Base-by-base conservation (phyloP, 2,797 vertebrate genomes). In the Hapalemur alaotrensis region DNA sequence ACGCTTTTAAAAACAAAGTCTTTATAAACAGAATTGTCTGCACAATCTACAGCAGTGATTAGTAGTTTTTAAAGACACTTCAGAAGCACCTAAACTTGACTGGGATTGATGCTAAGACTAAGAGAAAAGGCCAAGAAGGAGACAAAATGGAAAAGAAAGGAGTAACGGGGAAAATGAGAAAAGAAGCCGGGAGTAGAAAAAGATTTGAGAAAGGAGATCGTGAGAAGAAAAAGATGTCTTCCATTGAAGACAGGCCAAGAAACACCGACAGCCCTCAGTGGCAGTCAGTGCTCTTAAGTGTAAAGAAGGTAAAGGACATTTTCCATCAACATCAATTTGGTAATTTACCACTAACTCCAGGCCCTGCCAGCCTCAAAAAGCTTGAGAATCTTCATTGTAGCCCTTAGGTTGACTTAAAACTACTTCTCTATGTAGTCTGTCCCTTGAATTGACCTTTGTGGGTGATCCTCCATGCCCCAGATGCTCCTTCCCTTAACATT, bases 1-100 rank as follows among this genome's bases (percentile, higher is more conserved):
- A 72, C 72, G 57, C 10, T 30, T 84, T 89, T 82, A 69, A 30
- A 15, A 35, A 57, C 46, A 92, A 96, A 83, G 30, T 65, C 28
- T 89, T 95, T 89, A 89, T 84, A 72, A 87, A 73, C 2, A 23
- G 48, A 95, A 87, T 67, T 80, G 5, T 89, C 38, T 82, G 48
- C 23, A 93, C 1, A 92, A 48, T 81, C 28, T 46, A 76, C 2
- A 93, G 35, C 13, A 92, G 35, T 80, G 28, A 84, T 78, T 67
- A 78, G 67, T 4, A 73, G 87, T 82, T 76, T 15, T 90, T 23
- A 91, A 93, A 93, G 57, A 38, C 43, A 81, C 30, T 32, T 91
- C 25, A 70, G 48, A 38, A 82, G 11, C 23, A 61, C 38, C 25
- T 61, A 67, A 32, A 48, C 81, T 97, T 94, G 12, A 91, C 28